A percentile compares a stretch with the other conserved stretches of the same genome.
Evolutionary conservation across 2,113 vertebrate species (phyloP).

Genomic region (Scalopus aquaticus): DNA sequence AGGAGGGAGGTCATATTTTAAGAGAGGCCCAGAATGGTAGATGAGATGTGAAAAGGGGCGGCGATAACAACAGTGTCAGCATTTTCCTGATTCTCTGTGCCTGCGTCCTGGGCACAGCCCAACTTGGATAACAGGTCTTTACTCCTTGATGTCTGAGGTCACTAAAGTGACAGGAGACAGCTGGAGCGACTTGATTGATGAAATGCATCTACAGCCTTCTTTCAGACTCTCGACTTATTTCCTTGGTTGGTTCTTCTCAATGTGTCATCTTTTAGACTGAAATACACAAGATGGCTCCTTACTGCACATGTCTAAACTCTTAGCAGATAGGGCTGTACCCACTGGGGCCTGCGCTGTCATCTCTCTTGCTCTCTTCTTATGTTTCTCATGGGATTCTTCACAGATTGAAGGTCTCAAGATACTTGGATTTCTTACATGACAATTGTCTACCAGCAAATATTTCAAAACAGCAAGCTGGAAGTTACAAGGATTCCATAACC

Average conservation of each 20-base stretch:
- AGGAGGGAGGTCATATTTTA: neutral
- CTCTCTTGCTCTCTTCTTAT: neutral
- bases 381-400: neutral
- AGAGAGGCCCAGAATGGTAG: neutral
- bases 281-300: neutral
- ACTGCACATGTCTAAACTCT: neutral
- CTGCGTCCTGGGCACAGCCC: neutral
- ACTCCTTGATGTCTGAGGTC: too few species aligned
- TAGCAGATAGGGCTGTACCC: neutral
- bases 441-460: neutral
- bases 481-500: neutral
- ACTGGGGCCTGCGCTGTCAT: neutral
- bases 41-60: neutral
- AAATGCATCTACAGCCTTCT: neutral
- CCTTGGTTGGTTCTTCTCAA: neutral
- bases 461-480: neutral
- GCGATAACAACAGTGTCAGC: neutral
- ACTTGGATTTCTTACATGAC: neutral
- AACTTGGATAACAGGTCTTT: neutral
- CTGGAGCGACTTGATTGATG: neutral
- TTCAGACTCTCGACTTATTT: neutral
- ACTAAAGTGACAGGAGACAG: neutral
- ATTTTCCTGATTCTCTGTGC: neutral
- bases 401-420: neutral
- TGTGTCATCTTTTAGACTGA: neutral